Base-by-base conservation (phyloP, 2,888 invertebrate genomes). In the Slavum lentiscoides region DNA sequence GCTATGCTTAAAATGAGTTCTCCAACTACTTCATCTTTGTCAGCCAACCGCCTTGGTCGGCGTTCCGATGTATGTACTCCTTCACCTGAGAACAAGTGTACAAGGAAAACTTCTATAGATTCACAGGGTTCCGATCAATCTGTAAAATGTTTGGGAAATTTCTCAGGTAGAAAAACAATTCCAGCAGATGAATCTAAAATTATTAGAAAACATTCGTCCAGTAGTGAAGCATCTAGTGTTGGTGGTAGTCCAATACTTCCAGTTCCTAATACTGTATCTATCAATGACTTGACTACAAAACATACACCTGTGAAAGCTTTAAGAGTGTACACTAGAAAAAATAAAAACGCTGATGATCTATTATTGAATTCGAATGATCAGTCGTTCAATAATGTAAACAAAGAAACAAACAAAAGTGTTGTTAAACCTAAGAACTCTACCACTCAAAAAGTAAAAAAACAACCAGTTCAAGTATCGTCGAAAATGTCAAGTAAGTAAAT, bases 121-220 rank as follows among this genome's bases (percentile, higher is more conserved):
- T 67, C 83, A 19, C 82, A 84, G 7, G 81, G 85, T 55, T 80
- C 80, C 66, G 80, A 80, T 66, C 80, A 72, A 21, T 80, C 80
- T 21, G 17, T 53, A 17, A 75, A 74, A 59, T 58, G 58, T 58
- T 23, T 67, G 64, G 59, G 43, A 4, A 58, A 77, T 70, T 77
- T 77, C 15, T 62, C 77, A 7, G 77, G 77, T 62, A 77, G 30
- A 30, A 30, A 77, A 70, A 53, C 85, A 21, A 86, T 87, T 61
- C 86, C 90, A 84, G 92, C 92, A 1, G 94, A 94, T 85, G 92
- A 91, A 76, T 93, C 94, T 0, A 90, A 93, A 85, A 94, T 95
- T 82, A 92, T 94, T 84, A 89, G 94, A 61, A 89, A 94, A 23
- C 93, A 94, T 85, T 94, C 94, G 3, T 94, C 94, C 68, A 94